Conservation (phyloP, 2,797 vertebrate species). For the Argya squamiceps region DNA sequence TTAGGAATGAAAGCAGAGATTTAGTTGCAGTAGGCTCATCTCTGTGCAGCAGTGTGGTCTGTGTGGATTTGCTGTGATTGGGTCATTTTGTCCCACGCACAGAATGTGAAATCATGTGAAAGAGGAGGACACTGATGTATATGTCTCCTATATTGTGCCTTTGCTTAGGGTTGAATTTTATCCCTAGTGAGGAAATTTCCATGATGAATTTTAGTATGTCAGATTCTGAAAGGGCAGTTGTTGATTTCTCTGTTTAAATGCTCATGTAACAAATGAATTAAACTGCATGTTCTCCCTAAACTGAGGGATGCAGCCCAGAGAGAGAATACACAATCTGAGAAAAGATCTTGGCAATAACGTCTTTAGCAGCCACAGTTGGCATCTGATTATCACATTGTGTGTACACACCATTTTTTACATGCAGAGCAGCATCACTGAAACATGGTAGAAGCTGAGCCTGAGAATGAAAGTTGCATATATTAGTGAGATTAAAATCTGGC, state of each 20-base stretch:
- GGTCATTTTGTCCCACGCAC: neutral
- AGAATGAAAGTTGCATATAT: neutral
- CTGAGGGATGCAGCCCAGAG: neutral
- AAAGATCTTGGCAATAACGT: neutral
- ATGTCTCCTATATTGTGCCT: neutral
- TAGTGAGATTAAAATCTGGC: neutral
- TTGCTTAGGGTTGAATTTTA: neutral
- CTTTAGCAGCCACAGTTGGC: neutral
- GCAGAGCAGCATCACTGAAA: neutral
- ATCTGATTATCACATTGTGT: neutral
- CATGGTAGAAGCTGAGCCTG: neutral
- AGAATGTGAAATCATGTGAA: neutral
- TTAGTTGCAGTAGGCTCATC: neutral
- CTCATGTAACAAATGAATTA: neutral
- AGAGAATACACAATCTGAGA: neutral
- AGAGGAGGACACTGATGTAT: neutral
- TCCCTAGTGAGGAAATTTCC: neutral
- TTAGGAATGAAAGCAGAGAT: neutral
- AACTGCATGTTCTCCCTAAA: neutral
- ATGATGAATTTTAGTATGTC: neutral
- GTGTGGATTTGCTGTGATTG: neutral
- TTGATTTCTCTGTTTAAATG: neutral
- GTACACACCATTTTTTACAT: fast-evolving
- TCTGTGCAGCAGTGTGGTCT: neutral
- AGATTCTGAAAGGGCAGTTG: neutral